phyloP scores from a whole-genome alignment of 2,888 invertebrate genomes.

The Epicampocera succincta region DNA sequence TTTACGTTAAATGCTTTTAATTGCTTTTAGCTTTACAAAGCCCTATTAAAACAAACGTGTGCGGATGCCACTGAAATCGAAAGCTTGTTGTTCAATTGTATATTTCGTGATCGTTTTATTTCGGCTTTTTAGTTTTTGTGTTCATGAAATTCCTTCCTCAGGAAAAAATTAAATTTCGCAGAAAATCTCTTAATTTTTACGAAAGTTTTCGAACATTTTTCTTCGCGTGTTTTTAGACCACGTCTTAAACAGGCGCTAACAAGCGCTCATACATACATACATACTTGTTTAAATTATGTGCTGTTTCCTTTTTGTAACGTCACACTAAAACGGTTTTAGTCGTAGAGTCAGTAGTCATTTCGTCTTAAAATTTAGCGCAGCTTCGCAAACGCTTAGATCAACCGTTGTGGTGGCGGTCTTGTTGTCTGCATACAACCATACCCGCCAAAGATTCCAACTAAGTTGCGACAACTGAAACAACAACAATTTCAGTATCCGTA shows the following conservation, averaged over 20 bases:
- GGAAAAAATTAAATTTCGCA: too few species aligned
- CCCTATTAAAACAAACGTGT: too few species aligned
- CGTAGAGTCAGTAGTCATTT: conserved; percentile 34
- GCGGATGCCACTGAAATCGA: too few species aligned
- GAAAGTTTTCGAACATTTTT: conserved; percentile 19
- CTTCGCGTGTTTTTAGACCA: conserved; percentile 5
- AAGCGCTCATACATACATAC: conserved; percentile 19
- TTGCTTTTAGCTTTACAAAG: too few species aligned
- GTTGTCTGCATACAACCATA: not conserved
- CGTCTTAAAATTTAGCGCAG: conserved; percentile 47
- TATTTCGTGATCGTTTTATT: too few species aligned
- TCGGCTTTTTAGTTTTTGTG: too few species aligned
- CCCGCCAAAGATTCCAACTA: not conserved
- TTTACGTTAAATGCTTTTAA: too few species aligned
- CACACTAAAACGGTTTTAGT: conserved; percentile 54
- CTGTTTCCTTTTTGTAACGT: conserved; percentile 62
- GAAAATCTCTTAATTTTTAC: too few species aligned
- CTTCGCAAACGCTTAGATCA: conserved; percentile 60
- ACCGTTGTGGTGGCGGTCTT: conserved; percentile 41
- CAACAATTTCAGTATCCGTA: conserved; percentile 5
- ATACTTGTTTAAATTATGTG: conserved; percentile 36
- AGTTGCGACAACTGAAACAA: conserved; percentile 33
- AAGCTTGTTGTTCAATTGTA: too few species aligned
- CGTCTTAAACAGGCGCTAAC: not conserved
- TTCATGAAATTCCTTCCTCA: too few species aligned